Evolutionary conservation across 2,888 invertebrate species (phyloP).

Genomic region (Ophion ellenae): DNA sequence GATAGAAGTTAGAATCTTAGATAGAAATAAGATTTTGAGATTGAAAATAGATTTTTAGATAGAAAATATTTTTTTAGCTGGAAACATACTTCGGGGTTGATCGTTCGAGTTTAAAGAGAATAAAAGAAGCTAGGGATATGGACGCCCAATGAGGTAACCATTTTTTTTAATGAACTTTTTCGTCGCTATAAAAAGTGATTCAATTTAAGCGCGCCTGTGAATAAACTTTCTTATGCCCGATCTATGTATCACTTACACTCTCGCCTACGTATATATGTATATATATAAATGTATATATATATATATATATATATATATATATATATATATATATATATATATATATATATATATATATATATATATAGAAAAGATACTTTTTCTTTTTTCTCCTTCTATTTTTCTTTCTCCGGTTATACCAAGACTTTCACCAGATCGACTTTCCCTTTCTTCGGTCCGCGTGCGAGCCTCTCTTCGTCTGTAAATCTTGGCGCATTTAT

Average conservation of each 20-base stretch:
- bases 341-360: constrained; percentile 3
- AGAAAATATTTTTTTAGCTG: background rate
- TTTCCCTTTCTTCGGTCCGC: constrained; percentile 80
- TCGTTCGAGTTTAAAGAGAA: background rate
- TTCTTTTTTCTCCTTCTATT: constrained; percentile 47
- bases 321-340: constrained; percentile 2
- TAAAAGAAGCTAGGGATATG: background rate
- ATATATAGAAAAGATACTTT: constrained; percentile 37
- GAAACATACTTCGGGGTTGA: background rate
- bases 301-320: background rate
- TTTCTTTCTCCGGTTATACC: constrained; percentile 58
- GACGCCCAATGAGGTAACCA: background rate
- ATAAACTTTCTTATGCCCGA: background rate
- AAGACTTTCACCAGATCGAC: constrained; percentile 81
- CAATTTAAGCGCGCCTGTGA: background rate
- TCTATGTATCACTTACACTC: background rate
- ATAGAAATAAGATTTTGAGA: background rate
- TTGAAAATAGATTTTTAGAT: background rate
- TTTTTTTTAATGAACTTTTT: background rate
- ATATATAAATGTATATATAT: background rate
- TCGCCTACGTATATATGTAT: background rate
- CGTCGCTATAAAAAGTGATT: background rate
- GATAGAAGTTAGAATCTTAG: background rate
- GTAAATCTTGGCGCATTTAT: constrained; percentile 14
- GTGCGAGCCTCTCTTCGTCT: constrained; percentile 52